Evolutionary conservation across 1,140 invertebrate genomes (phyloP).

Genomic region (Amyelois transitella): DNA sequence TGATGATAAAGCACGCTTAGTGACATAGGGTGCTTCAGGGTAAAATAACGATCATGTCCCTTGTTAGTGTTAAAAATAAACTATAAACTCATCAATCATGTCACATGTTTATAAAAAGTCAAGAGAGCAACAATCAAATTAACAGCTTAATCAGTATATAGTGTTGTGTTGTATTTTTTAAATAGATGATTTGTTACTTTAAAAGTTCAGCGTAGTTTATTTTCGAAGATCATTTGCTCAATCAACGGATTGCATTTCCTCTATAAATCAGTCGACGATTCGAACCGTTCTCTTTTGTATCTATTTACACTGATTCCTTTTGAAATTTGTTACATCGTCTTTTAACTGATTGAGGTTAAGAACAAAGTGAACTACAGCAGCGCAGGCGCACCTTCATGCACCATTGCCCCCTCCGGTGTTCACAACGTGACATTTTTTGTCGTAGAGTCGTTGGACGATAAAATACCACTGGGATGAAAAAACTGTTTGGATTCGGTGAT

Average conservation of each 20-base stretch:
- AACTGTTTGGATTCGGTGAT: conserved; percentile 2
- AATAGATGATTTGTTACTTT: too few relatives aligned
- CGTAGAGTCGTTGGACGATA: conserved; percentile 4
- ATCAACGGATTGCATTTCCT: neutral
- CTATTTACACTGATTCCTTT: neutral
- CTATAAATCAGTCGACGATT: neutral
- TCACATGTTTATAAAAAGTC: neutral
- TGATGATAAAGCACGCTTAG: neutral
- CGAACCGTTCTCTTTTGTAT: neutral
- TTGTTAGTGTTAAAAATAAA: neutral
- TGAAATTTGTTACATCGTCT: neutral
- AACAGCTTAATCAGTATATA: neutral
- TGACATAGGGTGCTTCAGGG: neutral
- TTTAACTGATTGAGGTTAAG: neutral
- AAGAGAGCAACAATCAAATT: neutral
- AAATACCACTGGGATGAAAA: conserved; percentile 8
- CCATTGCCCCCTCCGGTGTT: conserved; percentile 6
- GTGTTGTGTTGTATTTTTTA: too few relatives aligned
- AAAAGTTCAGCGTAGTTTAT: too few relatives aligned
- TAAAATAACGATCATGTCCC: neutral
- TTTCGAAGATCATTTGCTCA: neutral
- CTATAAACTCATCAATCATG: neutral
- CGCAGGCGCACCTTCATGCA: conserved; percentile 9
- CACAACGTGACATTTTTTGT: conserved; percentile 10
- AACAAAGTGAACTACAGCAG: neutral